These are phyloP conservation scores for Hydractinia echinata DNA, from an alignment of 30 jellyfish, hydroid and myxozoan species.

Conservation along the genomic window DNA sequence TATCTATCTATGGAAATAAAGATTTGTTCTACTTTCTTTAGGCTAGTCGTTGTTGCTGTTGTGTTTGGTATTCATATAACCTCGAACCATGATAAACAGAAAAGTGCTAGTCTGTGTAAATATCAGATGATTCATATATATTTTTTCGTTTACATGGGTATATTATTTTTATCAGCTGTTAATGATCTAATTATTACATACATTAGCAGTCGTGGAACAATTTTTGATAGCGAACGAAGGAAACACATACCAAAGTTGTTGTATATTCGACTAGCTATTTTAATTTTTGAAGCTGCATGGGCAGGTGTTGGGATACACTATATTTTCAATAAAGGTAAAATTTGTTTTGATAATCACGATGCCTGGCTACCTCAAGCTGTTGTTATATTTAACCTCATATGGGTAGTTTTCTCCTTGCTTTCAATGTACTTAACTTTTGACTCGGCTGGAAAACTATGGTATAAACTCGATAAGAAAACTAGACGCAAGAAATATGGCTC, in stretches of 20 bases:
- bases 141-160: constrained; percentile 53
- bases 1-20: constrained; percentile 1
- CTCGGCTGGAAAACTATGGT: constrained; percentile 83
- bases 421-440: constrained; percentile 54
- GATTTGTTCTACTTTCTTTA: background rate
- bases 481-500: constrained; percentile 50
- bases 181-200: constrained; percentile 45
- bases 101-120: constrained; percentile 2
- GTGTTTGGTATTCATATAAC: constrained; percentile 44
- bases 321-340: constrained; percentile 32
- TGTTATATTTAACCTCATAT: constrained; percentile 46
- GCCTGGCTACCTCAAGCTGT: constrained; percentile 56
- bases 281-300: constrained; percentile 56
- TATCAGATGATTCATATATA: constrained; percentile 33
- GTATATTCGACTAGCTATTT: constrained; percentile 47
- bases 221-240: constrained; percentile 63
- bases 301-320: constrained; percentile 54
- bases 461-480: constrained; percentile 29
- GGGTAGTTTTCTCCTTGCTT: constrained; percentile 48
- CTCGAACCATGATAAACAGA: background rate
- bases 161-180: constrained; percentile 41
- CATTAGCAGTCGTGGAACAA: constrained; percentile 83
- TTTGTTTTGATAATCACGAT: constrained; percentile 48
- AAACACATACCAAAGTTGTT: constrained; percentile 53
- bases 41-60: constrained; percentile 36